Evolutionary conservation across 2,888 invertebrate genomes (phyloP).

Genomic region (Epirrhoe alternata): DNA sequence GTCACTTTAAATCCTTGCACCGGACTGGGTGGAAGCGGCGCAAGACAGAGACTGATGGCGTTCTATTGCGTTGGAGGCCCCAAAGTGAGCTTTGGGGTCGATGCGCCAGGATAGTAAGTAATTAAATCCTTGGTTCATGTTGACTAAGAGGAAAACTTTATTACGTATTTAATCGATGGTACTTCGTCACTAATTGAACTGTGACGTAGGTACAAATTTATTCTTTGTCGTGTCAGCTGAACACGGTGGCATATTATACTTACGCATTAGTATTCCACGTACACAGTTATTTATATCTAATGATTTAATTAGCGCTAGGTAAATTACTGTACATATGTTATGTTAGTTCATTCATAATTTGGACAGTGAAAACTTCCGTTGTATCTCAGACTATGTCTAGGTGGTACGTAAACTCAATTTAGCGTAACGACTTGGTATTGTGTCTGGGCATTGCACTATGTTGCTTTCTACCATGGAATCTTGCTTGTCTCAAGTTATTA

Average conservation of each 20-base stretch:
- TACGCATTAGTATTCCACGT: conserved; percentile 49
- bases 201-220: conserved; percentile 47
- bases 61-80: too few relatives aligned
- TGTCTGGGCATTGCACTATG: neutral
- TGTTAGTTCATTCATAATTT: conserved; percentile 39
- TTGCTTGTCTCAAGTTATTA: too few relatives aligned
- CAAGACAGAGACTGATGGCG: too few relatives aligned
- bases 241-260: conserved; percentile 28
- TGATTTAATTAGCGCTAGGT: conserved; percentile 47
- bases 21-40: too few relatives aligned
- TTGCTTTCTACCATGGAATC: too few relatives aligned
- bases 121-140: too few relatives aligned
- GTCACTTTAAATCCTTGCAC: too few relatives aligned
- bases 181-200: conserved; percentile 49
- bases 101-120: too few relatives aligned
- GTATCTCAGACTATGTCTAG: neutral
- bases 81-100: too few relatives aligned
- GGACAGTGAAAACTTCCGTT: neutral
- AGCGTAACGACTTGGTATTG: too few relatives aligned
- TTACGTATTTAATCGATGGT: neutral
- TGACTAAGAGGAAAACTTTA: neutral
- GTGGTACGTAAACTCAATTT: too few relatives aligned
- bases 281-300: conserved; percentile 45
- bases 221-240: conserved; percentile 42
- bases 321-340: neutral